A percentile compares a stretch with the other conserved stretches of the same genome.
phyloP scores from a whole-genome alignment of 1,140 invertebrate genomes.

The Bombus balteatus region DNA sequence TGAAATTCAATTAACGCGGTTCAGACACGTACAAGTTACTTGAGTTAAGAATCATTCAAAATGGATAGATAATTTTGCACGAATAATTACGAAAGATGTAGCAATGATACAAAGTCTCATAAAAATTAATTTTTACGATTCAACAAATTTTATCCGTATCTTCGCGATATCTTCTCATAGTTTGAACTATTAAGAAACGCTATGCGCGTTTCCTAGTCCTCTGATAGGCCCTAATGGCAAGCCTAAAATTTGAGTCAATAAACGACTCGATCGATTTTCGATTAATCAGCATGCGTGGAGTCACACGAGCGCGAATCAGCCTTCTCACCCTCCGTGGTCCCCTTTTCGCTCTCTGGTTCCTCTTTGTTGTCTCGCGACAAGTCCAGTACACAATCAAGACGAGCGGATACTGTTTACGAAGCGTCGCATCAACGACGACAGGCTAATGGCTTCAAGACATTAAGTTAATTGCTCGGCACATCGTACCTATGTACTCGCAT shows the following conservation, averaged over 20 bases:
- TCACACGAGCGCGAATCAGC: conserved; percentile 43
- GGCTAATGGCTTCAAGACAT: conserved; percentile 72
- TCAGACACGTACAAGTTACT: too few species aligned
- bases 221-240: too few species aligned
- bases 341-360: neutral
- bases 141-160: too few species aligned
- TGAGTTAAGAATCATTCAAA: too few species aligned
- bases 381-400: conserved; percentile 62
- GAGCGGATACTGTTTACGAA: conserved; percentile 67
- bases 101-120: too few species aligned
- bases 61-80: too few species aligned
- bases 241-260: conserved; percentile 37
- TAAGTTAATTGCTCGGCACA: conserved; percentile 73
- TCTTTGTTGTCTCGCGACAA: conserved; percentile 49
- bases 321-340: neutral
- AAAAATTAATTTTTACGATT: too few species aligned
- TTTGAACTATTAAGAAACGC: neutral
- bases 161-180: neutral
- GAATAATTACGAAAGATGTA: too few species aligned
- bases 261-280: conserved; percentile 62
- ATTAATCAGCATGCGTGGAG: conserved; percentile 52
- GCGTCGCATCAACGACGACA: conserved; percentile 60
- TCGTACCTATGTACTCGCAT: conserved; percentile 65
- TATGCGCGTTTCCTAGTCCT: neutral
- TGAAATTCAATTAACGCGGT: too few species aligned